A percentile compares a stretch with the other conserved stretches of the same genome.
phyloP scores from a whole-genome alignment of 2,797 vertebrate genomes.

The Coilia nasus region DNA sequence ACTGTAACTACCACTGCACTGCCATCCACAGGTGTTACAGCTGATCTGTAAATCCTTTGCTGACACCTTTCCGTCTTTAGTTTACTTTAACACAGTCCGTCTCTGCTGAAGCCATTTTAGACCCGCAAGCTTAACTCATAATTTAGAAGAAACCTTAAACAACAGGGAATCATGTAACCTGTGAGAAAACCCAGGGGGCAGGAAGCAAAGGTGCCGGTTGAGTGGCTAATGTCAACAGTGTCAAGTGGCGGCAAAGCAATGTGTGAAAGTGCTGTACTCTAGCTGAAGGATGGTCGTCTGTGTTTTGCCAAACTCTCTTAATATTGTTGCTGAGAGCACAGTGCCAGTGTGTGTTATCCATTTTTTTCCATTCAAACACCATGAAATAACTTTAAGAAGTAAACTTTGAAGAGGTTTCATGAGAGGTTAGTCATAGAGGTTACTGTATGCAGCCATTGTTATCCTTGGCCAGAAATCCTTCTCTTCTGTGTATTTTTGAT shows the following conservation, averaged over 20 bases:
- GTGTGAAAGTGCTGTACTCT: not conserved
- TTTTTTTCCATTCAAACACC: not conserved
- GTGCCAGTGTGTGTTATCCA: not conserved
- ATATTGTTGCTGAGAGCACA: not conserved
- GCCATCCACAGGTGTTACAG: too few relatives aligned
- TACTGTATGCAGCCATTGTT: not conserved
- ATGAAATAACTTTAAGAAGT: not conserved
- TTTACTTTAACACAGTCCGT: not conserved
- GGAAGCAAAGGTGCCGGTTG: constrained; percentile 1
- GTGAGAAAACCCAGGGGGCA: constrained; percentile 11
- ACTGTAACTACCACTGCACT: too few relatives aligned
- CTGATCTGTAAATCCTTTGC: not conserved
- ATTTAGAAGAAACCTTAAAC: not conserved
- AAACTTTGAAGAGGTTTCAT: not conserved
- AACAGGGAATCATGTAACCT: not conserved
- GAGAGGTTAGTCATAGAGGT: not conserved
- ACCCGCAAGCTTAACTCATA: not conserved
- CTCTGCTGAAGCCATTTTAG: constrained; percentile 19
- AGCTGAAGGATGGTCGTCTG: not conserved
- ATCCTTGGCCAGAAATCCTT: not conserved
- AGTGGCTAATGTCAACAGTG: constrained; percentile 20
- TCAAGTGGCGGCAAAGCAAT: not conserved
- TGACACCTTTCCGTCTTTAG: not conserved
- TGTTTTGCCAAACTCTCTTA: not conserved
- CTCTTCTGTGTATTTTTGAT: constrained; percentile 43